Evolutionary conservation across 37 sponge, comb jelly and placozoan species (phyloP).

Genomic region (Beroe ovata): DNA sequence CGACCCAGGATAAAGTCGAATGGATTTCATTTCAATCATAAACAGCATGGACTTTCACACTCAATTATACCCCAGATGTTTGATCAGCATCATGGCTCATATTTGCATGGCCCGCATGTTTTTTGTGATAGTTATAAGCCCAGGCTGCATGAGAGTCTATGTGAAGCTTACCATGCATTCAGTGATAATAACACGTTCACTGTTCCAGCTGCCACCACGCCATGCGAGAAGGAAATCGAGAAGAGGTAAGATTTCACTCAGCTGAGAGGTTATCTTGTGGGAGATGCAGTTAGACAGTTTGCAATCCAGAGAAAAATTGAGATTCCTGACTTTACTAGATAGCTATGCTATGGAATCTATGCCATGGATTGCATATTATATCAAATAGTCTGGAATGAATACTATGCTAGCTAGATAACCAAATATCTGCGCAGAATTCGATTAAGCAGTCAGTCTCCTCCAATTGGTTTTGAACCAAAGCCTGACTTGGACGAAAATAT

Average conservation of each 20-base stretch:
- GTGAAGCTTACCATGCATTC: not conserved
- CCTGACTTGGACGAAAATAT: slow-evolving; percentile 26
- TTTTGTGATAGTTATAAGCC: slow-evolving; percentile 37
- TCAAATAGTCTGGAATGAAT: no score
- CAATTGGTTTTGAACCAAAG: slow-evolving; percentile 30
- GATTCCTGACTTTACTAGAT: no score
- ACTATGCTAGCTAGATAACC: not conserved
- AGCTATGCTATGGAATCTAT: no score
- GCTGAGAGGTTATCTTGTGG: no score
- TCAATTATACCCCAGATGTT: not conserved
- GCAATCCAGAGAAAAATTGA: no score
- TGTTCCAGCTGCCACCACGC: slow-evolving; percentile 45
- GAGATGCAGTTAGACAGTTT: no score
- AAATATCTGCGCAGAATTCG: slow-evolving; percentile 48
- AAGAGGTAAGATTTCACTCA: slow-evolving; percentile 48
- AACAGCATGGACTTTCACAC: not conserved
- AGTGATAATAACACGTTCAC: not conserved
- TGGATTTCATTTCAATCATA: no score
- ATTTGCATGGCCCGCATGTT: slow-evolving; percentile 2
- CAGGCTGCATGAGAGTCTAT: not conserved
- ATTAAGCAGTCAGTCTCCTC: slow-evolving; percentile 13
- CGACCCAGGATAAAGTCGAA: no score
- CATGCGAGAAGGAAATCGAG: slow-evolving; percentile 48
- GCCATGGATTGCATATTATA: no score
- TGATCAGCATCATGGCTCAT: not conserved